Evolutionary conservation across 37 sponge, comb jelly and placozoan species (phyloP).

Genomic region (Geodia barretti): DNA sequence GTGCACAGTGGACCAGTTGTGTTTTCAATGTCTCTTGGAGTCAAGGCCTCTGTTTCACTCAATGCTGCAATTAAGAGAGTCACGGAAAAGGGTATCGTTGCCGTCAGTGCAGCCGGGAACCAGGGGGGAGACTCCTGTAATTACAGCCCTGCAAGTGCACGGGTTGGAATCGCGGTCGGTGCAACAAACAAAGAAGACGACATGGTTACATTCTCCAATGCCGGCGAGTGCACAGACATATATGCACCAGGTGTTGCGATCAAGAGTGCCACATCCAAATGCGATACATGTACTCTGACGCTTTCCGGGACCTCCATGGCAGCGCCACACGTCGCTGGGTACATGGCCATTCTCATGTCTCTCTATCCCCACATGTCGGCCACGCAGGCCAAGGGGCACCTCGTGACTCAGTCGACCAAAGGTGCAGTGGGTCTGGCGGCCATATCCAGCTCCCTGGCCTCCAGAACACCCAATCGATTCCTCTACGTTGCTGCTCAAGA

Average conservation of each 20-base stretch:
- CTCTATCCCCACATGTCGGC: slow-evolving; percentile 26
- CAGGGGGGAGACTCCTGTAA: slow-evolving; percentile 66
- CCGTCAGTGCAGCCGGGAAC: slow-evolving; percentile 75
- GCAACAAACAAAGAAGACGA: slow-evolving; percentile 55
- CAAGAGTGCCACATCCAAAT: slow-evolving; percentile 39
- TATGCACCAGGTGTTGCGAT: slow-evolving; percentile 73
- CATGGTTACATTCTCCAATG: slow-evolving; percentile 59
- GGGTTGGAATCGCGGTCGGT: slow-evolving; percentile 53
- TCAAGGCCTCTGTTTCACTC: slow-evolving; percentile 20
- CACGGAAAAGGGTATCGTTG: slow-evolving; percentile 33
- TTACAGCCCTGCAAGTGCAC: slow-evolving; percentile 65
- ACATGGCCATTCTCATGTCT: slow-evolving; percentile 55
- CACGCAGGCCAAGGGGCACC: slow-evolving; percentile 32
- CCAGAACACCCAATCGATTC: slow-evolving; percentile 59
- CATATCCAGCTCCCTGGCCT: not conserved
- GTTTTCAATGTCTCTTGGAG: slow-evolving; percentile 72
- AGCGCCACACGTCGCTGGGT: slow-evolving; percentile 74
- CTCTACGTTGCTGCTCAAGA: slow-evolving; percentile 50
- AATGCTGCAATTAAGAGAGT: slow-evolving; percentile 47
- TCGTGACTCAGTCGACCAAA: slow-evolving; percentile 53
- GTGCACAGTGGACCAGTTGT: slow-evolving; percentile 28
- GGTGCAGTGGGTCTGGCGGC: slow-evolving; percentile 8
- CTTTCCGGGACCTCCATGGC: slow-evolving; percentile 87
- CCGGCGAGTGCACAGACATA: slow-evolving; percentile 66
- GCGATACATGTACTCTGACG: slow-evolving; percentile 51